phyloP scores from a whole-genome alignment of 2,888 invertebrate species.

The Idaea biselata region DNA sequence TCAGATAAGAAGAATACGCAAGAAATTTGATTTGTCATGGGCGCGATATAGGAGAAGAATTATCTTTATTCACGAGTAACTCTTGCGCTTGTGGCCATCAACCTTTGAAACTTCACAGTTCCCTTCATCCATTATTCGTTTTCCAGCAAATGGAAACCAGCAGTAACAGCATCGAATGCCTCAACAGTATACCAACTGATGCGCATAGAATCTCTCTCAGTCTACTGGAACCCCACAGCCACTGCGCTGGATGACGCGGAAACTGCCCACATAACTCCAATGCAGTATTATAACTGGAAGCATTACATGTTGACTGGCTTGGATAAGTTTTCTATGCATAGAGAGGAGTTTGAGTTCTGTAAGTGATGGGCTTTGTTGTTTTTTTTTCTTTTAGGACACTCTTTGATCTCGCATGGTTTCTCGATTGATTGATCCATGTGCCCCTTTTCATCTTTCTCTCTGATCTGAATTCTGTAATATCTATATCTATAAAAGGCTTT shows the following conservation, averaged over 20 bases:
- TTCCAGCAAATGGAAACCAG: constrained; percentile 88
- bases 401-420: background rate
- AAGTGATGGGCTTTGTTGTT: constrained; percentile 33
- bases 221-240: constrained; percentile 87
- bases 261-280: constrained; percentile 74
- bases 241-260: constrained; percentile 77
- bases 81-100: too few relatives aligned
- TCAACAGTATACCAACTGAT: constrained; percentile 86
- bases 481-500: too few relatives aligned
- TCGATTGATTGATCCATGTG: background rate
- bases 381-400: background rate
- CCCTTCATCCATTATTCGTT: constrained; percentile 1
- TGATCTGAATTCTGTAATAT: constrained; percentile 83
- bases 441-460: too few relatives aligned
- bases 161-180: constrained; percentile 81
- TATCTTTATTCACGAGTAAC: too few relatives aligned
- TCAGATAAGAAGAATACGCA: too few relatives aligned
- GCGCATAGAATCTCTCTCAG: constrained; percentile 87
- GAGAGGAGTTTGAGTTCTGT: constrained; percentile 90
- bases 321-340: constrained; percentile 88
- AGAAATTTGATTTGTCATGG: too few relatives aligned
- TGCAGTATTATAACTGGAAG: constrained; percentile 86
- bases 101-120: too few relatives aligned
- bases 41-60: too few relatives aligned
- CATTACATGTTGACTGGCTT: constrained; percentile 87